Conservation (phyloP, 2,113 vertebrate species). For the Ranitomeya imitator region DNA sequence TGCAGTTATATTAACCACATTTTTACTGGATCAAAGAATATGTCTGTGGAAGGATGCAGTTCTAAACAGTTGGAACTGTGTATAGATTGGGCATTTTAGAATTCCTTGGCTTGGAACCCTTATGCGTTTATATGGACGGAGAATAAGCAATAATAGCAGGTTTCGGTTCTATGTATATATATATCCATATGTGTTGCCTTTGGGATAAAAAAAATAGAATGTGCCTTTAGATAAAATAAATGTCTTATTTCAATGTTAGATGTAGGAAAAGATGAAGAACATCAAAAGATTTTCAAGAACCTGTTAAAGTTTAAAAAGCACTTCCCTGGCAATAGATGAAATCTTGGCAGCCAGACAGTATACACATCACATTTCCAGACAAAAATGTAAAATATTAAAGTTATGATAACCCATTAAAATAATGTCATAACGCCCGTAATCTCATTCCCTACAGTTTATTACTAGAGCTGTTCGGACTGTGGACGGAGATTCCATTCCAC, state of each 20-base stretch:
- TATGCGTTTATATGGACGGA: neutral
- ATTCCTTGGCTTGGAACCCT: neutral
- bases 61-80: neutral
- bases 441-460: neutral
- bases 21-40: neutral
- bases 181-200: neutral
- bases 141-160: neutral
- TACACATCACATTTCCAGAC: neutral
- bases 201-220: neutral
- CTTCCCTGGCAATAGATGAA: slow-evolving; percentile 15
- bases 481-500: neutral
- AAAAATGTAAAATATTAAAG: slow-evolving; percentile 27
- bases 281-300: slow-evolving; percentile 1
- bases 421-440: neutral
- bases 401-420: slow-evolving; percentile 9
- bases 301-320: slow-evolving; percentile 37
- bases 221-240: slow-evolving; percentile 15
- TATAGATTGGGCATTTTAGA: neutral
- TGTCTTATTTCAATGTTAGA: slow-evolving; percentile 17
- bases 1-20: neutral
- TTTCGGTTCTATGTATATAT: neutral
- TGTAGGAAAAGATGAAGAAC: slow-evolving; percentile 15
- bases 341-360: slow-evolving; percentile 20
- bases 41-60: neutral
- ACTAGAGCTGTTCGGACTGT: neutral